Conservation (phyloP, 2,113 vertebrate species). For the Xiphophorus couchianus region DNA sequence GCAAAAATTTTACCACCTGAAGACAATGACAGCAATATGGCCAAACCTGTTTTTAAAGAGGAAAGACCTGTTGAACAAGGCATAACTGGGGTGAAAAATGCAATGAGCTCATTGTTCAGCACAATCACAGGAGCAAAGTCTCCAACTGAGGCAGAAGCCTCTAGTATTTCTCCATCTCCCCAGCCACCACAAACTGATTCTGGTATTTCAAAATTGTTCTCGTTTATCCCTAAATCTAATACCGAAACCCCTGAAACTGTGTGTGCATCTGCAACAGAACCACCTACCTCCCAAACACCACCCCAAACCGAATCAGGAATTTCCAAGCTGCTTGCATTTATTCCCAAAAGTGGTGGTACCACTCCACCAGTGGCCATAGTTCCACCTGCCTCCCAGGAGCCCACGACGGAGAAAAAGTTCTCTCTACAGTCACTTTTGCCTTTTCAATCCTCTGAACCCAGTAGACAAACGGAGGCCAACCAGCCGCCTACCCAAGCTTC, state of each 20-base stretch:
- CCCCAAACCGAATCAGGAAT: constrained; percentile 62
- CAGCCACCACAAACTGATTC: constrained; percentile 70
- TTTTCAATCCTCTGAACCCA: constrained; percentile 67
- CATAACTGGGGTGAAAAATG: constrained; percentile 85
- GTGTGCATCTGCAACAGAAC: constrained; percentile 32
- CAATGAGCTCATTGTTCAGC: constrained; percentile 85
- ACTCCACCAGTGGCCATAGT: constrained; percentile 74
- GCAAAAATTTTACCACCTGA: constrained; percentile 22
- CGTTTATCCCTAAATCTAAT: constrained; percentile 71
- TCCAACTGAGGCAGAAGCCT: constrained; percentile 57
- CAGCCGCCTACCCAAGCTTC: constrained; percentile 13
- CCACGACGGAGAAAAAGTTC: constrained; percentile 74
- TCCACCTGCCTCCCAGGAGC: constrained; percentile 67
- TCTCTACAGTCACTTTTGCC: constrained; percentile 77
- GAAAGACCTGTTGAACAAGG: constrained; percentile 69
- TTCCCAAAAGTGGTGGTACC: constrained; percentile 68
- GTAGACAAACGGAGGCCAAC: constrained; percentile 41
- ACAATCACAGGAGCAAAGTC: constrained; percentile 85
- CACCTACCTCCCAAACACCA: constrained; percentile 35
- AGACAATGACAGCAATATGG: constrained; percentile 25
- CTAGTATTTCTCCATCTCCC: constrained; percentile 39
- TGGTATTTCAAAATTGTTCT: constrained; percentile 78
- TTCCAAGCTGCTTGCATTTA: constrained; percentile 70
- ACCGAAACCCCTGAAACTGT: constrained; percentile 58
- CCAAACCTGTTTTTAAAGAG: constrained; percentile 60